These are phyloP conservation scores for Adineta ricciae DNA, from an alignment of 2,888 invertebrate genomes.

Conservation along the genomic window DNA sequence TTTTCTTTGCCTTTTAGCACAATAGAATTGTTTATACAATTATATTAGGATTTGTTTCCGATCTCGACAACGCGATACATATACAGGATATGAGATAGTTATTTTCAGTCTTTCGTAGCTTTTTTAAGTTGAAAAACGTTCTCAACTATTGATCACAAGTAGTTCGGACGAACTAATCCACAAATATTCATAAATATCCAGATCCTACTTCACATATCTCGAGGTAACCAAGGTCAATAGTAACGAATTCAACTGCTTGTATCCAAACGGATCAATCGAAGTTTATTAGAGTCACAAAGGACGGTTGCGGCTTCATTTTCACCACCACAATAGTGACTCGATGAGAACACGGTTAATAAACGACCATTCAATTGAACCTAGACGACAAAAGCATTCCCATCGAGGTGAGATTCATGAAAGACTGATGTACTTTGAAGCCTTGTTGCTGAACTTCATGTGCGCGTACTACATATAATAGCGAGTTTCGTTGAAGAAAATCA, in stretches of 20 bases:
- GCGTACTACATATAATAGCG: slow-evolving; percentile 62
- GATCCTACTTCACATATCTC: background rate
- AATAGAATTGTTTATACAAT: background rate
- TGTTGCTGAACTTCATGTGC: slow-evolving; percentile 65
- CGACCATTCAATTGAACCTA: slow-evolving; percentile 60
- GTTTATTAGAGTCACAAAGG: slow-evolving; percentile 59
- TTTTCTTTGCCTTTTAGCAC: background rate
- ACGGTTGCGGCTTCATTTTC: slow-evolving; percentile 65
- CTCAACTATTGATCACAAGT: background rate
- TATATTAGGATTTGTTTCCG: background rate
- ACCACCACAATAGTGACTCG: slow-evolving; percentile 64
- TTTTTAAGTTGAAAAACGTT: background rate
- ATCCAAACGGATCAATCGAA: slow-evolving; percentile 59
- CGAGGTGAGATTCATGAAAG: too few species aligned
- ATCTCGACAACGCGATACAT: background rate
- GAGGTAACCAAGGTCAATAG: background rate
- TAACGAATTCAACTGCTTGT: slow-evolving; percentile 40
- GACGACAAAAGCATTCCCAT: slow-evolving; percentile 45
- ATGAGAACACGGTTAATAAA: slow-evolving; percentile 65
- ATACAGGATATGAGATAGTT: background rate
- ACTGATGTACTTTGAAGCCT: slow-evolving; percentile 60
- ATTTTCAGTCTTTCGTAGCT: background rate
- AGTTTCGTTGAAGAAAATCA: slow-evolving; percentile 60
- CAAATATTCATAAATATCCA: background rate
- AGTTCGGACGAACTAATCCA: background rate